phyloP scores from a whole-genome alignment of 2,797 vertebrate species.

The Betta splendens region DNA sequence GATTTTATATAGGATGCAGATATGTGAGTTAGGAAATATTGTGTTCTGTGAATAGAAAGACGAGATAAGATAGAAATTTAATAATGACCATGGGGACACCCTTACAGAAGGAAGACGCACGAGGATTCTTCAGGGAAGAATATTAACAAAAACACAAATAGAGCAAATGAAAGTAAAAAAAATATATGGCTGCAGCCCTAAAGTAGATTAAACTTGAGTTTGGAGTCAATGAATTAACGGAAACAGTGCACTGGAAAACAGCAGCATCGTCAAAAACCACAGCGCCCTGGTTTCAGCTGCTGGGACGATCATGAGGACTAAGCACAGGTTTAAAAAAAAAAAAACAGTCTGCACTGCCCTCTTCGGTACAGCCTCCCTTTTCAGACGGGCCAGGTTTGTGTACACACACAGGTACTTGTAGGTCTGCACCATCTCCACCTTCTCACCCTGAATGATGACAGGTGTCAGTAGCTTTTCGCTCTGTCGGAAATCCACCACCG shows the following conservation, averaged over 20 bases:
- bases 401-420: constrained; percentile 46
- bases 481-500: constrained; percentile 58
- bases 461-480: constrained; percentile 67
- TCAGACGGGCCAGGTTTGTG: constrained; percentile 26
- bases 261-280: not conserved
- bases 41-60: constrained; percentile 45
- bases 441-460: constrained; percentile 65
- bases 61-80: constrained; percentile 48
- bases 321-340: constrained; percentile 13
- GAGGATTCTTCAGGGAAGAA: constrained; percentile 26
- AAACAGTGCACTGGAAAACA: constrained; percentile 12
- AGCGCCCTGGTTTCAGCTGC: constrained; percentile 8
- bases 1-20: constrained; percentile 44
- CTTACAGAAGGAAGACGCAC: constrained; percentile 27
- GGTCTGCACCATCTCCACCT: constrained; percentile 64
- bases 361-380: constrained; percentile 30
- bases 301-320: constrained; percentile 26
- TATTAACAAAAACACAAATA: constrained; percentile 31
- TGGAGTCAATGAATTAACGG: constrained; percentile 9
- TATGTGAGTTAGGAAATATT: constrained; percentile 53
- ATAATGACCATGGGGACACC: constrained; percentile 33
- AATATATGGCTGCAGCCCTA: not conserved
- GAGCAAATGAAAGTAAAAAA: constrained; percentile 15
- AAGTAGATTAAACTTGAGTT: not conserved
- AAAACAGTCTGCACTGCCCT: constrained; percentile 11